Percentiles rank a stretch among this genome's conserved stretches.
Conservation (phyloP, 2,113 vertebrate genomes). For the Bufo bufo region DNA sequence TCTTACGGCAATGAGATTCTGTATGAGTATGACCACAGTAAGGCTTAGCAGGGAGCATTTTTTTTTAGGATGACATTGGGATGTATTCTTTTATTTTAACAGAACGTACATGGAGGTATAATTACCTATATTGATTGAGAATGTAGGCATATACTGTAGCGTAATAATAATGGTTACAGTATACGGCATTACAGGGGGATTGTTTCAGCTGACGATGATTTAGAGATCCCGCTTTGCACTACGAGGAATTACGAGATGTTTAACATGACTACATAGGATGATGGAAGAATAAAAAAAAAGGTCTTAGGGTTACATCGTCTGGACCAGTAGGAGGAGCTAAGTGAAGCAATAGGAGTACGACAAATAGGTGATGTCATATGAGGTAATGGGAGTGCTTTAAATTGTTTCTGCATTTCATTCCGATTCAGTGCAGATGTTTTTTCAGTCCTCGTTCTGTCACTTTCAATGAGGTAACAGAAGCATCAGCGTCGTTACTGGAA, state of each 20-base stretch:
- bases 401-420: conserved; percentile 18
- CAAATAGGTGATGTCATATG: conserved; percentile 28
- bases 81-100: neutral
- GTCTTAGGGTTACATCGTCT: neutral
- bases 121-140: neutral
- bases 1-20: too few species aligned
- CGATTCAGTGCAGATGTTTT: conserved; percentile 39
- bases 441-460: conserved; percentile 30
- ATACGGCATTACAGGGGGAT: neutral
- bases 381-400: conserved; percentile 14
- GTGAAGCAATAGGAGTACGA: neutral
- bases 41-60: neutral
- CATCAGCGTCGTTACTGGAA: conserved; percentile 11
- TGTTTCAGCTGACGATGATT: neutral
- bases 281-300: conserved; percentile 9
- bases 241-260: conserved; percentile 13
- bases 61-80: neutral
- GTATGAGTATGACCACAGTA: neutral
- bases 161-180: too few species aligned
- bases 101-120: neutral
- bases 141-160: neutral
- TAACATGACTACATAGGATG: neutral
- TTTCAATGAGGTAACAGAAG: conserved; percentile 40
- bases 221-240: neutral
- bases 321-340: conserved; percentile 22